phyloP scores from a whole-genome alignment of 1,140 invertebrate genomes.

The Heliconius congener region DNA sequence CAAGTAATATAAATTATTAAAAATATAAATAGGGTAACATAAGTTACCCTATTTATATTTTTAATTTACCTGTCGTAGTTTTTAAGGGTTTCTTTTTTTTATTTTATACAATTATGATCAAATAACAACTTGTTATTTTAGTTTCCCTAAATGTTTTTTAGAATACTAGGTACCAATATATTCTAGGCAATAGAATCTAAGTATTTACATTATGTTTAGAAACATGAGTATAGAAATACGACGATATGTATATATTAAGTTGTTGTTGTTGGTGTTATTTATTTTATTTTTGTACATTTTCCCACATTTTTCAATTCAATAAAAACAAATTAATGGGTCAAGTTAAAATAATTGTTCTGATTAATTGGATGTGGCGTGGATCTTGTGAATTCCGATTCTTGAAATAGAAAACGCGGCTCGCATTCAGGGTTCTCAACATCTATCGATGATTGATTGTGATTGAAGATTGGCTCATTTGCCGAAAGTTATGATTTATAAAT shows the following conservation, averaged over 20 bases:
- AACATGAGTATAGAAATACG: too few species aligned
- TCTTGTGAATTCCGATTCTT: neutral
- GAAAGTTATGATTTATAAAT: constrained; percentile 4
- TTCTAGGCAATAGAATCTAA: too few species aligned
- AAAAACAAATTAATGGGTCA: constrained; percentile 9
- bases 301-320: neutral
- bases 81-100: too few species aligned
- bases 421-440: neutral
- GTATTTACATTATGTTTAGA: too few species aligned
- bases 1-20: too few species aligned
- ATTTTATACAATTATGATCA: too few species aligned
- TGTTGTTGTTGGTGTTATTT: neutral
- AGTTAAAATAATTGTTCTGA: constrained; percentile 24
- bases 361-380: constrained; percentile 23
- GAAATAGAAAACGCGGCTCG: constrained; percentile 10
- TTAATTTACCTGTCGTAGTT: too few species aligned
- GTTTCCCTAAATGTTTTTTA: too few species aligned
- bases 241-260: neutral
- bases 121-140: too few species aligned
- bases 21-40: too few species aligned
- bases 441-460: constrained; percentile 11
- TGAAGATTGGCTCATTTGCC: constrained; percentile 7
- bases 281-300: neutral
- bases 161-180: too few species aligned
- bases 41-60: too few species aligned